Evolutionary conservation across 2,888 invertebrate genomes (phyloP), one percentile per base, ranked within the genome.

Genomic region (Agapetus fuscipes): DNA sequence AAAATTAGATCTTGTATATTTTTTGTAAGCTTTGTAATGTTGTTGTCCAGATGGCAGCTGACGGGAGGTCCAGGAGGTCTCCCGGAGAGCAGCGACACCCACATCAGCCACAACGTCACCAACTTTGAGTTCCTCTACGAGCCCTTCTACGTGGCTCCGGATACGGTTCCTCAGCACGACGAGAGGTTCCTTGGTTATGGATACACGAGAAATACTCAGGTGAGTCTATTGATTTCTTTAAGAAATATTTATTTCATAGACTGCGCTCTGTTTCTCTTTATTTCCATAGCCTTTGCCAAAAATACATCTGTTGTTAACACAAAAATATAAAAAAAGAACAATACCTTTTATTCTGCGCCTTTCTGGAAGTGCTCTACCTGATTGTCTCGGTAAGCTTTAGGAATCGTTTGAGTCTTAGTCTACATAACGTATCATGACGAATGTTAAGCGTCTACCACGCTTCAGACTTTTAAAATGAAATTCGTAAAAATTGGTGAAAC

Each of bases 151-250:
- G 83, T 91, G 37, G 82, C 89, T 2, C 67, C 76, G 2, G 89
- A 90, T 58, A 77, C 75, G 33, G 87, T 80, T 14, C 90, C 91
- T 1, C 70, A 78, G 0, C 89, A 91, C 54, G 90, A 91, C 55
- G 90, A 91, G 62, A 67, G 90, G 39, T 93, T 91, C 64, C 68
- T 89, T 34, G 91, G 91, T 20, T 91, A 91, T 60, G 91, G 91
- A 37, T 91, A 88, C 62, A 91, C 91, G 2, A 76, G 91, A 57
- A 91, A 91, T 56, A 87, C 88, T 7, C 91, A 91, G 80, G 90
- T 90, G 64, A 54, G 53, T 38, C 9, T 12, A 13, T 6, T 11
- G 12, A 20, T 3, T 15, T 26, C 9, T 24, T 24, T 9, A 24
- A 24, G 9, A 24, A 24, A 24, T 24, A 24, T 24, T 9, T 24